phyloP scores from a whole-genome alignment of 23 tunicate species.

The Ciona savignyi region DNA sequence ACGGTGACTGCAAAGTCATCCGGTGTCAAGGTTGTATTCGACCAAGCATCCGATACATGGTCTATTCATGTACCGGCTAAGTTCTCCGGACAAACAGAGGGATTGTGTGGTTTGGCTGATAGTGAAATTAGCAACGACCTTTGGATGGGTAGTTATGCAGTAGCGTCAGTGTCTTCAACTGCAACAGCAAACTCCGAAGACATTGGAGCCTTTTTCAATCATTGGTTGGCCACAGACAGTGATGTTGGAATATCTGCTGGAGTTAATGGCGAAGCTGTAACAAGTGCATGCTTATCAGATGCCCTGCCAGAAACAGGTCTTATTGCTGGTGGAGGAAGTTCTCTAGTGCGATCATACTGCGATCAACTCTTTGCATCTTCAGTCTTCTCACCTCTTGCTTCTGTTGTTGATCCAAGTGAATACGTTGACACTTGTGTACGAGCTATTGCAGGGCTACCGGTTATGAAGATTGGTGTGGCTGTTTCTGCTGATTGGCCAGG shows the following conservation, averaged over 20 bases:
- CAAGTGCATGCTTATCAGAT: conserved; percentile 44
- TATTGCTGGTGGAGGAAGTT: conserved; percentile 50
- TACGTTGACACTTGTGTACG: conserved; percentile 70
- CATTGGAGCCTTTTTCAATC: conserved; percentile 66
- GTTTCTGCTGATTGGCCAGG: conserved; percentile 84
- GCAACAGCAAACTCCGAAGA: conserved; percentile 24
- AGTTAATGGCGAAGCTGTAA: conserved; percentile 4
- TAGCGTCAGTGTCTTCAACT: conserved; percentile 36
- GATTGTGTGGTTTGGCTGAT: conserved; percentile 97
- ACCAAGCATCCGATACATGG: conserved; percentile 75
- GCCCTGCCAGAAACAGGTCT: conserved; percentile 47
- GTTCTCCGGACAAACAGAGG: conserved; percentile 89
- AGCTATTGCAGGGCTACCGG: conserved; percentile 52
- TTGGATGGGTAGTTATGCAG: conserved; percentile 74
- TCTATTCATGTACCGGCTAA: conserved; percentile 65
- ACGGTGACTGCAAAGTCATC: conserved; percentile 41
- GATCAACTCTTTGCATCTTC: conserved; percentile 9
- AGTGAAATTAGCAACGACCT: conserved; percentile 85
- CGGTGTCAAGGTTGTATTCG: conserved; percentile 67
- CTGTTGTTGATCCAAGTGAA: conserved; percentile 48
- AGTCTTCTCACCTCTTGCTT: conserved; percentile 19
- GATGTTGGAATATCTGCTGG: neutral
- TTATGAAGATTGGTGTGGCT: conserved; percentile 17
- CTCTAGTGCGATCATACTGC: conserved; percentile 36
- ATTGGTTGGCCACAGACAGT: conserved; percentile 46